Percentiles rank a stretch among this genome's conserved stretches.
Conservation (phyloP, 2,113 vertebrate genomes). For the Rhagologus leucostigma region DNA sequence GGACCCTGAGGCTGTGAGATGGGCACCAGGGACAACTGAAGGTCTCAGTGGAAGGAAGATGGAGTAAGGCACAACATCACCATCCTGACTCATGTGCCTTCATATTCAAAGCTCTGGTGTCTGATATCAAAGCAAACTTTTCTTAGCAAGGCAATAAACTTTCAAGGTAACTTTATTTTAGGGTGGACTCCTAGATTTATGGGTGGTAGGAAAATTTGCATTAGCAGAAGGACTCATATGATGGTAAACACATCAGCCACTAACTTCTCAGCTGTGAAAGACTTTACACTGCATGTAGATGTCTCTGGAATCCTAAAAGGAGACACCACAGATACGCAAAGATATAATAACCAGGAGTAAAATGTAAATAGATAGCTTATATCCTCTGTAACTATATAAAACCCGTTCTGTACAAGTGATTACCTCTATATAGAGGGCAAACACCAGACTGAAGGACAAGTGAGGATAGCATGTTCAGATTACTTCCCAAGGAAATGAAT, state of each 20-base stretch:
- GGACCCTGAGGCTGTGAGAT: neutral
- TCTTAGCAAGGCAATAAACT: neutral
- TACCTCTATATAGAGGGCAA: constrained; percentile 57
- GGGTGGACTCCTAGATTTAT: neutral
- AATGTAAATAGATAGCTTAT: constrained; percentile 68
- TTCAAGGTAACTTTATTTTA: neutral
- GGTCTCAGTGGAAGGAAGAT: neutral
- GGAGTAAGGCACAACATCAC: neutral
- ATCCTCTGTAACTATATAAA: constrained; percentile 65
- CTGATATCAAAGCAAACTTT: constrained; percentile 2
- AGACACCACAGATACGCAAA: neutral
- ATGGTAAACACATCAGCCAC: neutral
- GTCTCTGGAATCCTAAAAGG: neutral
- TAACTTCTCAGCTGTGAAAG: constrained; percentile 38
- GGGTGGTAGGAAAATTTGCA: neutral
- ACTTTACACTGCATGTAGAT: neutral
- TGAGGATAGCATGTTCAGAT: constrained; percentile 50
- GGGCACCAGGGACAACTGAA: neutral
- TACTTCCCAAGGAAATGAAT: constrained; percentile 57
- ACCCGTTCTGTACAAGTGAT: constrained; percentile 37
- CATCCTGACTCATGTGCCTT: neutral
- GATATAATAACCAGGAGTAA: constrained; percentile 26
- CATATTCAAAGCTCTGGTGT: neutral
- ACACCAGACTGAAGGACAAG: constrained; percentile 53
- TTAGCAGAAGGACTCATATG: neutral